phyloP scores from a whole-genome alignment of 2,113 vertebrate species.

The Gopherus flavomarginatus region DNA sequence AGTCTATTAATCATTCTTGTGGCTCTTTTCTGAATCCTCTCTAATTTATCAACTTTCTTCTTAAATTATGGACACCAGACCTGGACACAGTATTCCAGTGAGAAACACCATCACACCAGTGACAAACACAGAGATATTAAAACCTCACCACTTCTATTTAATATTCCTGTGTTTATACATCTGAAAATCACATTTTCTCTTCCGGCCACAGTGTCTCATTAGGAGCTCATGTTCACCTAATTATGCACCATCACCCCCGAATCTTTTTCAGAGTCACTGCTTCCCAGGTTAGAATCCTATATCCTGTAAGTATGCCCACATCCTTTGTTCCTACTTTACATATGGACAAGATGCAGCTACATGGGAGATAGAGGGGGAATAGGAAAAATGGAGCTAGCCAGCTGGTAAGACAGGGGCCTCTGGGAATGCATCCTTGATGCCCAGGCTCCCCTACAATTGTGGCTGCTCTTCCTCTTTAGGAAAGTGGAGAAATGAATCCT shows the following conservation, averaged over 20 bases:
- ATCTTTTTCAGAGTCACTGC: background rate
- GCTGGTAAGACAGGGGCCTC: background rate
- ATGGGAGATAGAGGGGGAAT: background rate
- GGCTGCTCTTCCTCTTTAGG: background rate
- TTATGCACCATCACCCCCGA: background rate
- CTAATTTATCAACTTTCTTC: background rate
- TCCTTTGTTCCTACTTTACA: background rate
- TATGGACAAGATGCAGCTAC: background rate
- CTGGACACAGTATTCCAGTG: background rate
- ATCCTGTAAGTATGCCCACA: background rate
- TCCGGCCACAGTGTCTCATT: too few relatives aligned
- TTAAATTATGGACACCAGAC: background rate
- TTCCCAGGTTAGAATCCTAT: background rate
- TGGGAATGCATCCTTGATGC: background rate
- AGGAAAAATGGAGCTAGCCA: background rate
- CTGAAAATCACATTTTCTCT: background rate
- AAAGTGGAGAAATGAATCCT: background rate
- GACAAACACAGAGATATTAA: background rate
- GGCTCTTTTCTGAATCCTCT: background rate
- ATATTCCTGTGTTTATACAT: background rate
- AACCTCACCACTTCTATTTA: background rate
- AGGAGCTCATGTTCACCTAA: background rate
- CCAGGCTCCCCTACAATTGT: background rate
- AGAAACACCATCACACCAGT: background rate
- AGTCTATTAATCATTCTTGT: background rate